Evolutionary conservation across 2,797 vertebrate genomes (phyloP), one percentile per base, ranked within the genome.

Genomic region (Alca torda): DNA sequence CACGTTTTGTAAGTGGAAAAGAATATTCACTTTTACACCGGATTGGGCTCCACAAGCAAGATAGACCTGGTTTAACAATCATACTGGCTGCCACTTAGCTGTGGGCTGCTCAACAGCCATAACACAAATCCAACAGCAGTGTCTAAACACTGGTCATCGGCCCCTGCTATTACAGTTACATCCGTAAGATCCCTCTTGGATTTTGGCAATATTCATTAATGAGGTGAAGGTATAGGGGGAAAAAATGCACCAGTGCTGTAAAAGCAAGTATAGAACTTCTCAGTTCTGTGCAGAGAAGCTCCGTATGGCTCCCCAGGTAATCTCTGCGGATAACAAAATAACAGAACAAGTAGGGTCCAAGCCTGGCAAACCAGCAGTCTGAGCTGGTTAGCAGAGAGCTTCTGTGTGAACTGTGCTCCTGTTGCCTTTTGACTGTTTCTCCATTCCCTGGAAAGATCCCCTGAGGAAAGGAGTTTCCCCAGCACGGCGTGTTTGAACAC

Each of bases 131-230:
- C 14, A 35, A 28, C 9, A 68, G 26, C 39, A 56, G 33, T 9
- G 16, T 41, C 28, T 21, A 9, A 77, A 39, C 0, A 0, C 1
- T 19, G 43, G 31, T 18, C 39, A 28, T 1, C 2, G 54, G 33
- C 10, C 31, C 8, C 45, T 57, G 46, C 9, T 35, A 6, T 28
- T 41, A 39, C 0, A 70, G 6, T 12, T 50, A 20, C 16, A 3
- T 39, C 35, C 20, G 0, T 45, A 53, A 64, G 19, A 59, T 2
- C 5, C 5, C 6, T 51, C 60, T 35, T 45, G 17, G 43, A n/a
- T 51, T 69, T 61, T 4, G 6, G 16, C 16, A 69, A 2, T 17
- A 12, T 16, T 50, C 69, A 46, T 13, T 50, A n/a, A 45, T 1
- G 8, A 88, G n/a, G 8, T 74, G 73, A 79, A 89, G 30, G 6